Evolutionary conservation across 2,113 vertebrate species (phyloP).

Genomic region (Perca fluviatilis): DNA sequence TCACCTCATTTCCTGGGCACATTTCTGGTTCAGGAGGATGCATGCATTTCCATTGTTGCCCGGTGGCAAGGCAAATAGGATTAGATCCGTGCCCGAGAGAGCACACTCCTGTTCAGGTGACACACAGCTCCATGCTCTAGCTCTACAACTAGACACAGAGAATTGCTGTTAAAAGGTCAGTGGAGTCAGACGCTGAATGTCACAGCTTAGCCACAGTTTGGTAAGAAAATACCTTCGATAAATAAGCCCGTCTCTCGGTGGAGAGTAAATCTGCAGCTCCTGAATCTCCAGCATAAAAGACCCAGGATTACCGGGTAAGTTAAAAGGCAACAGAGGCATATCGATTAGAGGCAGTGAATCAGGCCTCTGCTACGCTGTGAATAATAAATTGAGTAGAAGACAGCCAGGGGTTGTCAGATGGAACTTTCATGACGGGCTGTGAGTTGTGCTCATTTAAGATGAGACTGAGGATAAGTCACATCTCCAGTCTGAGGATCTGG

Average conservation of each 20-base stretch:
- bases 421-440: slow-evolving; percentile 53
- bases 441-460: slow-evolving; percentile 65
- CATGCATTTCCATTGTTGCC: slow-evolving; percentile 73
- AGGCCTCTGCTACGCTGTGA: slow-evolving; percentile 67
- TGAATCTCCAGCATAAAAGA: slow-evolving; percentile 74
- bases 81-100: slow-evolving; percentile 76
- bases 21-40: slow-evolving; percentile 64
- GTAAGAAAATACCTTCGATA: slow-evolving; percentile 75
- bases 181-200: slow-evolving; percentile 79
- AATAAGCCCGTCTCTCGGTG: slow-evolving; percentile 74
- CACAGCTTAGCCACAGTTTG: slow-evolving; percentile 80
- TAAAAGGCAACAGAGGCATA: slow-evolving; percentile 78
- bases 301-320: slow-evolving; percentile 74
- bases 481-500: slow-evolving; percentile 54
- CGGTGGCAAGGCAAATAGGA: slow-evolving; percentile 79
- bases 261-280: slow-evolving; percentile 66
- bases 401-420: slow-evolving; percentile 66
- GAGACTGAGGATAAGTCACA: slow-evolving; percentile 70
- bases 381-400: slow-evolving; percentile 74
- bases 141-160: slow-evolving; percentile 69
- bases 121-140: slow-evolving; percentile 50
- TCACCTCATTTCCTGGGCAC: slow-evolving; percentile 64
- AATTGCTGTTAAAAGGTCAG: slow-evolving; percentile 84
- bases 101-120: slow-evolving; percentile 75
- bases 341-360: slow-evolving; percentile 81